A percentile compares a stretch with the other conserved stretches of the same genome.
Conservation (phyloP, 2,888 invertebrate species). For the Schizaphis graminum region DNA sequence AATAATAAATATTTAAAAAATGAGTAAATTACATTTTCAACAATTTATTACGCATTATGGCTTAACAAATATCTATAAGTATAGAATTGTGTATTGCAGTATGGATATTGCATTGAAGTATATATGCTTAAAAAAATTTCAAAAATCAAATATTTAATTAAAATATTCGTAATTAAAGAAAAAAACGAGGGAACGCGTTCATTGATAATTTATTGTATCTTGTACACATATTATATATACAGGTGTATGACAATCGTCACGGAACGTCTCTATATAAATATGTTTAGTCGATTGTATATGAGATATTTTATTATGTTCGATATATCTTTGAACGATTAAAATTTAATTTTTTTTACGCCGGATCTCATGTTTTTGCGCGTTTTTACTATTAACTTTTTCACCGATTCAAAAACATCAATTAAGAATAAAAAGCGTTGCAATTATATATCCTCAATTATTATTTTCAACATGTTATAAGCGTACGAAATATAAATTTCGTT, state of each 20-base stretch:
- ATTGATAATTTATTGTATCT: neutral
- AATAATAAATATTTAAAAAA: neutral
- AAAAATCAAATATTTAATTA: neutral
- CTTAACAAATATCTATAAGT: neutral
- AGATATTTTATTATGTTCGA: neutral
- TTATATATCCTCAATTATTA: neutral
- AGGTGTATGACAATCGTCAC: neutral
- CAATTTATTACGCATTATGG: neutral
- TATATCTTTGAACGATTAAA: neutral
- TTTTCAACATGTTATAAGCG: neutral
- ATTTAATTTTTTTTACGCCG: neutral
- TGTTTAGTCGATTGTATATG: neutral
- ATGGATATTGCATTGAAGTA: neutral
- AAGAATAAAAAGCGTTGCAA: neutral
- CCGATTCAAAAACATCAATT: neutral
- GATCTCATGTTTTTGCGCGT: neutral
- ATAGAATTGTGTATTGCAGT: neutral
- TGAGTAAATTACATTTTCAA: neutral
- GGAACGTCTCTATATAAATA: neutral
- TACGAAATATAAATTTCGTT: neutral
- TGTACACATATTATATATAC: neutral
- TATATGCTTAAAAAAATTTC: neutral
- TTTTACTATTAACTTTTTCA: neutral
- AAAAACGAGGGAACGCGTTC: neutral
- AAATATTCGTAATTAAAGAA: neutral